A percentile compares a stretch with the other conserved stretches of the same genome.
Evolutionary conservation across 2,113 vertebrate species (phyloP).

Genomic region (Cercocebus atys): DNA sequence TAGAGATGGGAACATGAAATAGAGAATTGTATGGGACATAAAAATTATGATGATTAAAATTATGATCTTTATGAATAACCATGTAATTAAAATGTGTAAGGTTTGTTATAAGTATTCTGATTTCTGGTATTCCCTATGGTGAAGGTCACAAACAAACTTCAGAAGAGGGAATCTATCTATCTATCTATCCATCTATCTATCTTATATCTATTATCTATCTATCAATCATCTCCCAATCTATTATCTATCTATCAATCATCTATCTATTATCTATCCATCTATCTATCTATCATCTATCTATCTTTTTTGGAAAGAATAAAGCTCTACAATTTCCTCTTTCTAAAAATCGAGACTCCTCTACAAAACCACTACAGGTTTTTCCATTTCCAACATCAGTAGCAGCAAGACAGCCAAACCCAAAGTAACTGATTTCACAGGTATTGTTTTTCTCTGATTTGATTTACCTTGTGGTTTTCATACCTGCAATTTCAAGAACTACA

Average conservation of each 20-base stretch:
- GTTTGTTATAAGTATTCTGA: neutral
- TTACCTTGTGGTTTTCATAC: conserved; percentile 76
- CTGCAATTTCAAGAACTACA: conserved; percentile 81
- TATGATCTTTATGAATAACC: neutral
- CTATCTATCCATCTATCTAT: too few species aligned
- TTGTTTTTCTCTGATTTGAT: conserved; percentile 79
- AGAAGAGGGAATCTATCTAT: neutral
- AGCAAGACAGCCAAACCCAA: conserved; percentile 71
- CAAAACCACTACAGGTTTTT: conserved; percentile 62
- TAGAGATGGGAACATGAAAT: neutral
- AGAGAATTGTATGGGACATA: neutral
- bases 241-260: too few species aligned
- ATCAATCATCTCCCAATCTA: too few species aligned
- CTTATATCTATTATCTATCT: too few species aligned
- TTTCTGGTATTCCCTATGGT: neutral
- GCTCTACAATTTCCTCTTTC: conserved; percentile 48
- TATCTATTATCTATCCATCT: too few species aligned
- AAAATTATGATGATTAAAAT: conserved; percentile 18
- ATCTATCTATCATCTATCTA: too few species aligned
- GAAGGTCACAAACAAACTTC: neutral
- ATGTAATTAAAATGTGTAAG: neutral
- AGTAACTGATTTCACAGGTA: conserved; percentile 80
- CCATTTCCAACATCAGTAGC: conserved; percentile 66
- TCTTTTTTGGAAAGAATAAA: neutral
- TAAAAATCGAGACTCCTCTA: neutral